Evolutionary conservation across 1,140 invertebrate species (phyloP), one percentile per base, ranked within the genome.

Genomic region (Drosophila oshimai): DNA sequence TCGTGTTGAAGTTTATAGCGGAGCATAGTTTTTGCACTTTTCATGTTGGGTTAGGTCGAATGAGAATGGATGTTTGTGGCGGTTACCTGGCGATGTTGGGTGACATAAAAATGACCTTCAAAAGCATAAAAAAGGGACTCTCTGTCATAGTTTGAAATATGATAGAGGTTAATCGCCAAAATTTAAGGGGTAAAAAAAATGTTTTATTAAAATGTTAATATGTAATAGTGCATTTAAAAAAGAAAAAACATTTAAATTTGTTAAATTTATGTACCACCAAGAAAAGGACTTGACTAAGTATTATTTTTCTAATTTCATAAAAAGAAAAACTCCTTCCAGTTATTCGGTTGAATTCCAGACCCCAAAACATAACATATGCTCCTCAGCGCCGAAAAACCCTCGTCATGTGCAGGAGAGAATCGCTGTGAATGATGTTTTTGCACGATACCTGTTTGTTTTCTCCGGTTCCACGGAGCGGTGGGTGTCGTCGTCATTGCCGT

Each of bases 41-140:
- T 74, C 17, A 20, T 39, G 41, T 75, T 84, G 79, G 74, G 70
- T 84, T 75, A 86, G 74, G 79, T 84, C 74, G 80, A 79, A 49
- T 53, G 17, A 9, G 17, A 22, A 26, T 53, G 12, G 15, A 29
- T 65, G 39, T 67, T 67, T 65, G 44, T 37, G 26, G 3, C 36
- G 39, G 50, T 65, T 50, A 73, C 69, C 39, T 65, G 26, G 45
- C 37, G 17, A 54, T 49, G 10, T 62, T 61, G 33, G 41, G 18
- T 73, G 58, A 65, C 71, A 73, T 44, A 55, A 73, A 73, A 73
- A 29, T 72, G 44, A 74, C 71, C 58, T 73, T 72, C 55, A 71
- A 45, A 33, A 17, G 10, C 7, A 26, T 20, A n/a, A n/a, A n/a
- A n/a, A n/a, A n/a, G n/a, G n/a, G n/a, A n/a, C n/a, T n/a, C n/a